A percentile compares a stretch with the other conserved stretches of the same genome.
phyloP scores from a whole-genome alignment of 53 echinoderm and acorn worm species.

The Arbacia lixula region DNA sequence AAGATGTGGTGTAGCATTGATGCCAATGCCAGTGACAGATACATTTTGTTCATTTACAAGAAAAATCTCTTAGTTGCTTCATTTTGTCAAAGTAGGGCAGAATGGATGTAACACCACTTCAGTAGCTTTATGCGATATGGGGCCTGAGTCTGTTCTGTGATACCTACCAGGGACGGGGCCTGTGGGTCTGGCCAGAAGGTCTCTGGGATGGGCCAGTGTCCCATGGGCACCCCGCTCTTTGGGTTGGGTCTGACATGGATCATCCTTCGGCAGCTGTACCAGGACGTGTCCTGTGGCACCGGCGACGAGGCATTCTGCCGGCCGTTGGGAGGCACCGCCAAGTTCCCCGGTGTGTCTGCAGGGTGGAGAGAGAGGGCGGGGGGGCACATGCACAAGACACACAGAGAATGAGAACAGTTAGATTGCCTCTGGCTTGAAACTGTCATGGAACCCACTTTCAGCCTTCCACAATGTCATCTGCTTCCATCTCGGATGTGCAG shows the following conservation, averaged over 20 bases:
- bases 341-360: neutral
- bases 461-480: no score
- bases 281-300: conserved; percentile 73
- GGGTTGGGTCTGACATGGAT: conserved; percentile 98
- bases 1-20: no score
- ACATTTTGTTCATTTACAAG: no score
- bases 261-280: conserved; percentile 90
- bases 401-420: neutral
- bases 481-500: no score
- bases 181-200: conserved; percentile 97
- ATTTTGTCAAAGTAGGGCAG: no score
- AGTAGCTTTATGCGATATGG: no score
- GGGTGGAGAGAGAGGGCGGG: neutral
- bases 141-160: no score
- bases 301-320: conserved; percentile 75
- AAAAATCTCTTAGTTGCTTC: no score
- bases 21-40: no score
- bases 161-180: conserved; percentile 87
- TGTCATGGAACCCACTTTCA: no score
- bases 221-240: conserved; percentile 93
- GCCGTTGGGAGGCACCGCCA: conserved; percentile 39
- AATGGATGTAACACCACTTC: no score
- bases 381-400: neutral
- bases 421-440: no score
- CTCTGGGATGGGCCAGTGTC: conserved; percentile 99